Evolutionary conservation across 2,797 vertebrate genomes (phyloP).

Genomic region (Gallinago stenura): DNA sequence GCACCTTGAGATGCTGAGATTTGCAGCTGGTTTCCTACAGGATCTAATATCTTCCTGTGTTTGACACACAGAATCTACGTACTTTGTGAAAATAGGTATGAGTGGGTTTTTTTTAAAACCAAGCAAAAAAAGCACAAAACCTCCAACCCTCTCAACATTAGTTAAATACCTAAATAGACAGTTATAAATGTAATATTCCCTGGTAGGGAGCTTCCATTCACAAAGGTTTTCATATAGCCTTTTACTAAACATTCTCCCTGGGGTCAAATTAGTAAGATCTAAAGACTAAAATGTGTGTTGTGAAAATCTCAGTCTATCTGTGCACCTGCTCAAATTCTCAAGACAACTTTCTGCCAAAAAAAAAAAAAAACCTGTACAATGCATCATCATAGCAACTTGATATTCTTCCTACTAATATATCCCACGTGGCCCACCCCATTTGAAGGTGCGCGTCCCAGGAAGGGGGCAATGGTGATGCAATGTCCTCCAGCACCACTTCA

Average conservation of each 20-base stretch:
- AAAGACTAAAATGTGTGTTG: neutral
- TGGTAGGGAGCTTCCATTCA: neutral
- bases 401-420: neutral
- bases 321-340: neutral
- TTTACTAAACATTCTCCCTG: neutral
- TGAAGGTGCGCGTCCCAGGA: accelerated
- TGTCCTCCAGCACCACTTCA: accelerated
- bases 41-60: neutral
- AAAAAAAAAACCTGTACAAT: neutral
- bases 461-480: accelerated
- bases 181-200: neutral
- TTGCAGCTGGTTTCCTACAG: neutral
- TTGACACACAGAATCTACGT: neutral
- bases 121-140: neutral
- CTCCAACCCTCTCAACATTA: neutral
- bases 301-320: neutral
- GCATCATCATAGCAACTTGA: neutral
- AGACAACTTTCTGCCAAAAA: neutral
- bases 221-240: neutral
- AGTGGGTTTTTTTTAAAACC: neutral
- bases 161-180: neutral
- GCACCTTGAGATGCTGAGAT: neutral
- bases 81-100: neutral
- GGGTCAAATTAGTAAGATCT: neutral
- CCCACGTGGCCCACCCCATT: accelerated